phyloP scores from a whole-genome alignment of 2,888 invertebrate species.

The Exephanes ischioxanthus region DNA sequence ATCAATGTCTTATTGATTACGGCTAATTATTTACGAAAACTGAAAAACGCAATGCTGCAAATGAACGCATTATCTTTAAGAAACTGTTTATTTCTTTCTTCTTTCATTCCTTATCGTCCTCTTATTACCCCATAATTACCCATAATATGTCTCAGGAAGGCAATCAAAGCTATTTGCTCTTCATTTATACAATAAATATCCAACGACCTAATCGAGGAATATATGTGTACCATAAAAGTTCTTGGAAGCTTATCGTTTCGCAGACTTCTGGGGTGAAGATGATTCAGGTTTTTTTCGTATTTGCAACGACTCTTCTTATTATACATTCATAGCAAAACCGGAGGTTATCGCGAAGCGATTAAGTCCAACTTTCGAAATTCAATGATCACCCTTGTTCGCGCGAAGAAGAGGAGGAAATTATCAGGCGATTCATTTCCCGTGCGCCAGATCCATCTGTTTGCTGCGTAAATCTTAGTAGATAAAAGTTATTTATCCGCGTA shows the following conservation, averaged over 20 bases:
- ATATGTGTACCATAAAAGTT: conserved; percentile 21
- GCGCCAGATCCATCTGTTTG: background rate
- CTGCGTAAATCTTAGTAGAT: background rate
- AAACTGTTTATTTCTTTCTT: background rate
- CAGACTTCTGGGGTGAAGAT: background rate
- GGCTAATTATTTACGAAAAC: background rate
- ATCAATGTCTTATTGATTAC: background rate
- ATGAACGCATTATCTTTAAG: background rate
- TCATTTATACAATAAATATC: too few species aligned
- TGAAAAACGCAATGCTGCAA: background rate
- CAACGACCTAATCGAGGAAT: background rate
- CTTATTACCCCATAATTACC: too few species aligned
- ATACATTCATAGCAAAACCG: background rate
- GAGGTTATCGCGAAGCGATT: background rate
- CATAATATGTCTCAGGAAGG: too few species aligned
- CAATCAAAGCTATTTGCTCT: too few species aligned
- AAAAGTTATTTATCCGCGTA: background rate
- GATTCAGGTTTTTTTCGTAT: background rate
- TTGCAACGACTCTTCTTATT: background rate
- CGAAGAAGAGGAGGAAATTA: background rate
- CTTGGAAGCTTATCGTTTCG: background rate
- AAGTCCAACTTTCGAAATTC: background rate
- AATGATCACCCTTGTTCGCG: background rate
- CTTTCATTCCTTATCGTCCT: too few species aligned
- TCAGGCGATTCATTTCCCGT: background rate